phyloP scores from a whole-genome alignment of 2,113 vertebrate species.

The Heterotis niloticus region DNA sequence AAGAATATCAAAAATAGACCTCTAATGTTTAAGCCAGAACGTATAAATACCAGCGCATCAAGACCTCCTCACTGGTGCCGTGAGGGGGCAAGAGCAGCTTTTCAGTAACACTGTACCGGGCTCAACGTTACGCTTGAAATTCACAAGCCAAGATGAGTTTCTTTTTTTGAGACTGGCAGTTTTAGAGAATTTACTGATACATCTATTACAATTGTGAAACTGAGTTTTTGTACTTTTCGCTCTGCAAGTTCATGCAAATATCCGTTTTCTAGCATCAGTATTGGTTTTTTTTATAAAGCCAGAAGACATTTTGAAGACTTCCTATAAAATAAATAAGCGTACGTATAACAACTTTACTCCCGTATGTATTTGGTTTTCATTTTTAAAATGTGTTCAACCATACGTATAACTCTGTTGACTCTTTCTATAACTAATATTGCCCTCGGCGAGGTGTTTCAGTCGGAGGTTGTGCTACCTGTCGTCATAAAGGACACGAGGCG shows the following conservation, averaged over 20 bases:
- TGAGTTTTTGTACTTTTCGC: conserved; percentile 5
- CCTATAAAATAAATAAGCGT: background rate
- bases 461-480: conserved; percentile 44
- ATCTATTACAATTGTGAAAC: background rate
- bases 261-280: background rate
- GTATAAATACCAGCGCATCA: conserved; percentile 75
- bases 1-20: conserved; percentile 79
- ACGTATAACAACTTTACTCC: background rate
- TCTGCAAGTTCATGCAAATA: background rate
- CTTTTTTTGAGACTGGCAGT: too few relatives aligned
- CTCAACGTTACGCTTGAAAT: conserved; percentile 4
- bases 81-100: conserved; percentile 33
- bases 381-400: conserved; percentile 30
- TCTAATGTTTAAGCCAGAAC: conserved; percentile 73
- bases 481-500: conserved; percentile 27
- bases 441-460: conserved; percentile 36
- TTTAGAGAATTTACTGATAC: too few relatives aligned
- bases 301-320: background rate
- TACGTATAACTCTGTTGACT: conserved; percentile 35
- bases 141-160: conserved; percentile 16
- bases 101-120: conserved; percentile 6
- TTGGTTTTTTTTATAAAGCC: conserved; percentile 7
- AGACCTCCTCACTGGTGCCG: conserved; percentile 52
- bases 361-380: background rate
- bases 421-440: conserved; percentile 42